Conservation (phyloP, 2,888 invertebrate genomes). For the Diaperis boleti region DNA sequence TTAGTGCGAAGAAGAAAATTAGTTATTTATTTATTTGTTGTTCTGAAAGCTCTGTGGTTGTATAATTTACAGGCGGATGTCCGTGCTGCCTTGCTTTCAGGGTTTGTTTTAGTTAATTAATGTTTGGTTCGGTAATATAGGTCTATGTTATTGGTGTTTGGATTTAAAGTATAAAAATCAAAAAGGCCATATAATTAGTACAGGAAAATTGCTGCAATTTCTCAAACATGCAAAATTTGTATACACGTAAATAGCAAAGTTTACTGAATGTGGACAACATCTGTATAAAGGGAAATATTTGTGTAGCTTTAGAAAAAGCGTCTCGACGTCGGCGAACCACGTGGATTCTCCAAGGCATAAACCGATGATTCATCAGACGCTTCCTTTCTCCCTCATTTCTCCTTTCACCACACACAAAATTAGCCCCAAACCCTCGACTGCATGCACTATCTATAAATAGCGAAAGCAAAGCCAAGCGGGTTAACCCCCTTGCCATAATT, state of each 20-base stretch:
- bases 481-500: slow-evolving; percentile 33
- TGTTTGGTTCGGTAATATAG: too few species aligned
- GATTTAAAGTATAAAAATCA: too few species aligned
- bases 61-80: too few species aligned
- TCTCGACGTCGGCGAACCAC: slow-evolving; percentile 47
- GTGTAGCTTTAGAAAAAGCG: slow-evolving; percentile 31
- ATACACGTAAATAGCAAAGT: slow-evolving; percentile 21
- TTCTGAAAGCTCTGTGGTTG: too few species aligned
- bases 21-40: too few species aligned
- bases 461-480: slow-evolving; percentile 20
- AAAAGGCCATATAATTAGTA: too few species aligned
- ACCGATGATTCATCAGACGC: slow-evolving; percentile 51
- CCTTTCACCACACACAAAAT: slow-evolving; percentile 30
- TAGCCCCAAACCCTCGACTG: slow-evolving; percentile 26
- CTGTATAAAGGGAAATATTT: slow-evolving; percentile 31
- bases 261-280: slow-evolving; percentile 12
- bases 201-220: too few species aligned
- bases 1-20: too few species aligned
- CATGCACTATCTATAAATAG: slow-evolving; percentile 33
- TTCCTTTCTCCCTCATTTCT: slow-evolving; percentile 31
- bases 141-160: too few species aligned
- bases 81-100: too few species aligned
- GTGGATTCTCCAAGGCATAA: slow-evolving; percentile 53
- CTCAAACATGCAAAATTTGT: too few species aligned
- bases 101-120: too few species aligned